A percentile compares a stretch with the other conserved stretches of the same genome.
These are phyloP conservation scores for Tryphoninae sp. DNA, from an alignment of 2,888 invertebrate genomes.

Conservation along the genomic window DNA sequence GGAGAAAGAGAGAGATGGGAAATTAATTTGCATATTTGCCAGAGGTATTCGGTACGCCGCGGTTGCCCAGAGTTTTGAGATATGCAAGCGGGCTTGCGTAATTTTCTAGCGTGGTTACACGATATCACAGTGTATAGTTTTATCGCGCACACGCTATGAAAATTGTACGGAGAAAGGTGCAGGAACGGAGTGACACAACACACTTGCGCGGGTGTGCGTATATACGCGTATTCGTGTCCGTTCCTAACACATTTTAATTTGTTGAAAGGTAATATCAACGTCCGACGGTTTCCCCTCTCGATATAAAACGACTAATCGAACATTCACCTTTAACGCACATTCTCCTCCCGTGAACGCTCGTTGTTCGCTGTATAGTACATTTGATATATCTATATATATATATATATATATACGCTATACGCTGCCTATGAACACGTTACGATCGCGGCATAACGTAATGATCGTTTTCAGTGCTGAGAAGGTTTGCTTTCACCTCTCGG, in stretches of 20 bases:
- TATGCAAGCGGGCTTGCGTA: constrained; percentile 31
- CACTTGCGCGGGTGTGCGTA: constrained; percentile 1
- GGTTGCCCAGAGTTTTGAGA: constrained; percentile 9
- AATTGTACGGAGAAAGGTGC: constrained; percentile 3
- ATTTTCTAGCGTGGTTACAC: constrained; percentile 9
- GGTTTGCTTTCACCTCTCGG: constrained; percentile 62
- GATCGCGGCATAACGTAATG: constrained; percentile 38
- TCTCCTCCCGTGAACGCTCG: constrained; percentile 24
- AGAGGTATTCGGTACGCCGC: constrained; percentile 1
- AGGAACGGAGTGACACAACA: constrained; percentile 30
- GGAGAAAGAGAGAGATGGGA: constrained; percentile 24
- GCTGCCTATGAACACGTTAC: constrained; percentile 5
- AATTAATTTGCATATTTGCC: constrained; percentile 50
- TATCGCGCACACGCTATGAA: background rate
- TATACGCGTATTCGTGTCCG: no score
- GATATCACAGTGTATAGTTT: background rate
- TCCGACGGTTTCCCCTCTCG: constrained; percentile 33
- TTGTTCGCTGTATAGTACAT: constrained; percentile 11
- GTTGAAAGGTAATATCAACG: constrained; percentile 17
- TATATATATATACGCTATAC: constrained; percentile 25
- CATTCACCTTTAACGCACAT: constrained; percentile 65
- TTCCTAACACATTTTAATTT: constrained; percentile 30
- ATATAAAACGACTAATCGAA: constrained; percentile 57
- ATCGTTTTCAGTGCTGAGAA: constrained; percentile 33
- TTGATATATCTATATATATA: constrained; percentile 24